Evolutionary conservation across 1,140 invertebrate genomes (phyloP).

Genomic region (Philaenus spumarius): DNA sequence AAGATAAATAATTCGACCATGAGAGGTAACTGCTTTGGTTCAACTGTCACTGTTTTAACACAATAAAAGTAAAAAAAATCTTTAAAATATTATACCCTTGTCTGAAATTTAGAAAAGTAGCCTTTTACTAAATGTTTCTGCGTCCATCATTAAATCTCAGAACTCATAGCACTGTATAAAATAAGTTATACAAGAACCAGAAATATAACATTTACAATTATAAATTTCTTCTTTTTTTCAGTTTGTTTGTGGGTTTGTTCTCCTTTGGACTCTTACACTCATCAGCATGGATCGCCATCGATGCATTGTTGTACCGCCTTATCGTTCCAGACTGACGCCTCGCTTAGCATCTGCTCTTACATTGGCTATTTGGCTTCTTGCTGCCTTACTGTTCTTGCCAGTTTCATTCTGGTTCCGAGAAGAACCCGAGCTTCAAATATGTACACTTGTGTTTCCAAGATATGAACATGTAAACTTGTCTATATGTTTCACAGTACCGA

Average conservation of each 20-base stretch:
- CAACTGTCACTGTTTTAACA: too few relatives aligned
- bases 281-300: slow-evolving; percentile 52
- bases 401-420: slow-evolving; percentile 46
- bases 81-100: too few relatives aligned
- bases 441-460: slow-evolving; percentile 50
- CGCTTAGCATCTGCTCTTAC: slow-evolving; percentile 40
- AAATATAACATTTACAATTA: too few relatives aligned
- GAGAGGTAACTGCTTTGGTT: too few relatives aligned
- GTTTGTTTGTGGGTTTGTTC: slow-evolving; percentile 53
- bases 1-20: too few relatives aligned
- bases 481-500: slow-evolving; percentile 47
- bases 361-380: slow-evolving; percentile 44
- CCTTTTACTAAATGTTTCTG: too few relatives aligned
- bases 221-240: slow-evolving; percentile 34
- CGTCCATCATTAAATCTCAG: too few relatives aligned
- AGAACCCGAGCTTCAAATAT: slow-evolving; percentile 35
- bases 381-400: slow-evolving; percentile 45
- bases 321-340: slow-evolving; percentile 46
- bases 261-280: slow-evolving; percentile 52
- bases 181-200: too few relatives aligned
- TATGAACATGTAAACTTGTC: slow-evolving; percentile 43
- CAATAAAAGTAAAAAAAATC: too few relatives aligned
- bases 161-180: too few relatives aligned
- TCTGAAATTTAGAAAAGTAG: too few relatives aligned
- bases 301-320: slow-evolving; percentile 50